These are phyloP conservation scores for Cecidostiba fungosa DNA, from an alignment of 2,888 invertebrate genomes.

Conservation along the genomic window DNA sequence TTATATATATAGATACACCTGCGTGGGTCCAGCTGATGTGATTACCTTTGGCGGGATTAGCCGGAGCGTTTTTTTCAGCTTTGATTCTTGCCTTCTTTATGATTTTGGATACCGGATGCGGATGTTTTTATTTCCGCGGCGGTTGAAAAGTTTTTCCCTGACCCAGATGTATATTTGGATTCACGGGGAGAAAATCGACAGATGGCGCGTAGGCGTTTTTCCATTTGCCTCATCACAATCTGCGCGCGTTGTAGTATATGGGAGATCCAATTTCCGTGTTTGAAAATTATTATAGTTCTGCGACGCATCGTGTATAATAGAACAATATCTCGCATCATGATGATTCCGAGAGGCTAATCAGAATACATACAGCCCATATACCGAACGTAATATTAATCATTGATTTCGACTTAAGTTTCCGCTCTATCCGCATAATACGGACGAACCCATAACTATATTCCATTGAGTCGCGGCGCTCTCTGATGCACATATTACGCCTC, in stretches of 20 bases:
- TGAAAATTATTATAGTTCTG: too few relatives aligned
- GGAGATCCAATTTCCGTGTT: too few relatives aligned
- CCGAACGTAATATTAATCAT: slow-evolving; percentile 21
- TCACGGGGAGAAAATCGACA: too few relatives aligned
- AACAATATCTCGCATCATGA: background rate
- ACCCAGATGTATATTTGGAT: too few relatives aligned
- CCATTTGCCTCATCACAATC: too few relatives aligned
- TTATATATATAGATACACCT: slow-evolving; percentile 62
- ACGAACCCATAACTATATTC: background rate
- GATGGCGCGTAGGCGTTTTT: too few relatives aligned
- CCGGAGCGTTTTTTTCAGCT: background rate
- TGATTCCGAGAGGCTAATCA: background rate
- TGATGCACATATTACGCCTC: background rate
- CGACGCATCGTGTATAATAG: too few relatives aligned
- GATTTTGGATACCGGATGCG: background rate
- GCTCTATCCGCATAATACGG: background rate
- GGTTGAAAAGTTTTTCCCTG: too few relatives aligned
- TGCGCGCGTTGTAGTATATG: too few relatives aligned
- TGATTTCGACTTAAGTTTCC: slow-evolving; percentile 42
- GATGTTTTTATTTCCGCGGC: too few relatives aligned
- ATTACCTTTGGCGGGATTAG: slow-evolving; percentile 70
- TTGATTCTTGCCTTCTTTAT: background rate
- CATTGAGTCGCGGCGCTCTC: background rate
- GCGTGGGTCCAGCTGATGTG: slow-evolving; percentile 62
- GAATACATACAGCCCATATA: too few relatives aligned